Evolutionary conservation across 2,888 invertebrate species (phyloP), one percentile per base, ranked within the genome.

Genomic region (Drosophila borealis): DNA sequence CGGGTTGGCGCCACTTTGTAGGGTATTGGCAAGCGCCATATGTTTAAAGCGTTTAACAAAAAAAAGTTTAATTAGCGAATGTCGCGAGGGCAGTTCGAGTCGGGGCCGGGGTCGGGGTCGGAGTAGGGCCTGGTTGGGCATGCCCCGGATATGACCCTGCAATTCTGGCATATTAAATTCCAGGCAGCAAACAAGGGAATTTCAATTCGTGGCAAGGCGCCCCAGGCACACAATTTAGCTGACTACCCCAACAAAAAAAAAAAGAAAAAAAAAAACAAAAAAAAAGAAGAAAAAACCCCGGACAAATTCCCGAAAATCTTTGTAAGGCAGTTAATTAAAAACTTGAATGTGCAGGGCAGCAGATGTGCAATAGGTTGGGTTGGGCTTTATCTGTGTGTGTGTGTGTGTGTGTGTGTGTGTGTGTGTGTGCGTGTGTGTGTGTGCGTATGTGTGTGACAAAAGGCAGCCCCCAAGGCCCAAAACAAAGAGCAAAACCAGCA

Each of bases 301-400:
- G 33, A 25, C 29, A 61, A 62, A 61, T 46, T 61, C 41, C 50
- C 69, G 41, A 67, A 75, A 87, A 87, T 82, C 88, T 87, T 82
- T 85, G 85, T 74, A 69, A 88, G 82, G 77, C 81, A 82, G 88
- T 82, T 82, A 82, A 82, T 82, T 82, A 82, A 82, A 82, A 82
- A 87, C 71, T 87, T 62, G 48, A 60, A 56, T 56, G 68, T 51
- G 45, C 55, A 48, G 61, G 60, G 14, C 37, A 39, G 37, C 55
- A 33, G 49, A 46, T 39, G 48, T 21, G 36, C 11, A 33, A 36
- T 36, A 42, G 70, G 45, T 14, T 13, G 14, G 19, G 36, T 17
- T 29, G 8, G 37, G n/a, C 5, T 25, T 13, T 36, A 37, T 57
- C 46, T 48, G 33, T 55, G 25, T 60, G 34, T 49, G 14, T 46